Percentiles rank a stretch among this genome's conserved stretches.
Conservation (phyloP, 2,113 vertebrate species). For the Otis tarda region DNA sequence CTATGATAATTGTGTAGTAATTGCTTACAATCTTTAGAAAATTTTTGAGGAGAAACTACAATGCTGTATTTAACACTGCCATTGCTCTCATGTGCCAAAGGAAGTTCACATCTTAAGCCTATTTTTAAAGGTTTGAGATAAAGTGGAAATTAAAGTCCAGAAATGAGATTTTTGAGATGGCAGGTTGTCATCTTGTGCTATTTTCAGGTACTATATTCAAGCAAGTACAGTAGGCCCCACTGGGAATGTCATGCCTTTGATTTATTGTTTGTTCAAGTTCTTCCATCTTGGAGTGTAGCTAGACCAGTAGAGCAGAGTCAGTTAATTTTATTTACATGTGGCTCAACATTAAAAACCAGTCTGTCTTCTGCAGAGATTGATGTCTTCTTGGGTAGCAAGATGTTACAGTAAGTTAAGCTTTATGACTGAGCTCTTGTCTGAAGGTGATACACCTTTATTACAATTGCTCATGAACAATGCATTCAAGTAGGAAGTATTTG, state of each 20-base stretch:
- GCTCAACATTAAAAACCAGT: not conserved
- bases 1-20: not conserved
- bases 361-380: not conserved
- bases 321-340: rapidly evolving
- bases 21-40: not conserved
- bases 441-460: not conserved
- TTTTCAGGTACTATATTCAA: not conserved
- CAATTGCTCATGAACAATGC: not conserved
- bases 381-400: not conserved
- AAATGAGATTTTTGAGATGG: not conserved
- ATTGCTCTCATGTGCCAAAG: no score
- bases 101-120: not conserved
- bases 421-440: not conserved
- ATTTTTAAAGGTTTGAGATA: not conserved
- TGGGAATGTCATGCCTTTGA: not conserved
- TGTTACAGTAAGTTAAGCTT: not conserved
- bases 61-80: not conserved
- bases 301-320: not conserved
- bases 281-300: rapidly evolving
- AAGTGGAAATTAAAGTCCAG: not conserved
- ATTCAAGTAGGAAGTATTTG: not conserved
- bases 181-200: no score
- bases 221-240: not conserved
- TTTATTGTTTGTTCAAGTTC: not conserved
- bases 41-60: not conserved